Conservation (phyloP, 2,888 invertebrate species). For the Horisme vitalbata region DNA sequence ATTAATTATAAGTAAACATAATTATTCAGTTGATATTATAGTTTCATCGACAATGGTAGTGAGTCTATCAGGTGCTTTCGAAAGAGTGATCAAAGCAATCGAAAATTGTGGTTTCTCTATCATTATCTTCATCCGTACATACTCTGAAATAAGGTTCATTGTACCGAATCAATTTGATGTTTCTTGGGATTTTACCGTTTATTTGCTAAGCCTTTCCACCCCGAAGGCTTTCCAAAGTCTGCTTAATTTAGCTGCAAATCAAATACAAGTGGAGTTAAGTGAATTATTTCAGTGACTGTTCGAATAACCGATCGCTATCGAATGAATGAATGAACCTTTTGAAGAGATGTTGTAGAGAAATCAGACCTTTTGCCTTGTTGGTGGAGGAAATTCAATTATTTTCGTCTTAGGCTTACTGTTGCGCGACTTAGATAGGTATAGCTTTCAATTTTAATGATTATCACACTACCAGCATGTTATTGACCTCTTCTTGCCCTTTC, state of each 20-base stretch:
- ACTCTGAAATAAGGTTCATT: conserved; percentile 5
- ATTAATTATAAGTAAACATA: too few species aligned
- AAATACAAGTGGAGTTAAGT: conserved; percentile 38
- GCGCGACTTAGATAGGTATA: not conserved
- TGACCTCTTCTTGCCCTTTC: too few species aligned
- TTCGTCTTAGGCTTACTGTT: not conserved
- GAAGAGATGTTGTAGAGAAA: conserved; percentile 3
- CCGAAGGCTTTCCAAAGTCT: conserved; percentile 37
- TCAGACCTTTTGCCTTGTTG: not conserved
- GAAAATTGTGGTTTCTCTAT: not conserved
- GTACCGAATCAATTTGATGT: not conserved
- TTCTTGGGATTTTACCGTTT: conserved; percentile 29
- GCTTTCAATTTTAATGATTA: too few species aligned
- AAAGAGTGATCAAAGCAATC: conserved; percentile 50
- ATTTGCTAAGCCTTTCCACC: conserved; percentile 40
- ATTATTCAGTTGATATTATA: conserved; percentile 5
- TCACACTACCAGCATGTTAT: too few species aligned
- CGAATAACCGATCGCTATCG: conserved; percentile 24
- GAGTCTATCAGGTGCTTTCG: conserved; percentile 32
- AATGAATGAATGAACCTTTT: conserved; percentile 17
- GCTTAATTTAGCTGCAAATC: conserved; percentile 41
- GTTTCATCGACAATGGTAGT: conserved; percentile 13
- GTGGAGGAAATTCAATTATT: conserved; percentile 4
- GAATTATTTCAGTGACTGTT: conserved; percentile 34
- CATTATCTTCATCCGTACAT: conserved; percentile 5